Conservation (phyloP, 2,113 vertebrate genomes). For the Ahaetulla prasina region DNA sequence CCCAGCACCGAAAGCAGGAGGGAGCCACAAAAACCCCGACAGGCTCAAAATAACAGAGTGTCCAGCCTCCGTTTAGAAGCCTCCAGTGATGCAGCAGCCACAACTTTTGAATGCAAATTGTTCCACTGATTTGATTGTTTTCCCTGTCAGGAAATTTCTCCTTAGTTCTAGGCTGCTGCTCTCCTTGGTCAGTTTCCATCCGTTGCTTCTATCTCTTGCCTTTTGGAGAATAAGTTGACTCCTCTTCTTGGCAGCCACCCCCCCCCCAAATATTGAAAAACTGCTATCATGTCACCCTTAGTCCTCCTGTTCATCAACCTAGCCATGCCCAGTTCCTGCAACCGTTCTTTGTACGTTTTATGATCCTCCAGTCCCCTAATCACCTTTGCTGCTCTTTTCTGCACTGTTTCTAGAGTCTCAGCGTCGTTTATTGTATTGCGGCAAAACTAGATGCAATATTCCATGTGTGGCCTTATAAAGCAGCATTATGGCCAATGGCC, state of each 20-base stretch:
- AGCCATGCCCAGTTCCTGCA: too few species aligned
- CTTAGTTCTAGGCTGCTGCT: too few species aligned
- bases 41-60: not conserved
- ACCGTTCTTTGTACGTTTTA: not conserved
- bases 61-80: too few species aligned
- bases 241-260: not conserved
- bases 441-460: not conserved
- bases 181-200: too few species aligned
- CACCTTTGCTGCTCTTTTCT: not conserved
- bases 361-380: not conserved
- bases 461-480: not conserved
- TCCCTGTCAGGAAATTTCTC: too few species aligned
- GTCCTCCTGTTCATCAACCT: too few species aligned
- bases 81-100: too few species aligned
- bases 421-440: not conserved
- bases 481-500: not conserved
- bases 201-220: too few species aligned
- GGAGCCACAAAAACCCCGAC: slow-evolving; percentile 35
- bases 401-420: not conserved
- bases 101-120: too few species aligned
- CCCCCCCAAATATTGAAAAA: not conserved
- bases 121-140: too few species aligned
- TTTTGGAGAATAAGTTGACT: not conserved
- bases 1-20: not conserved
- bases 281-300: not conserved